A percentile compares a stretch with the other conserved stretches of the same genome.
These are phyloP conservation scores for Cyclina sinensis DNA, from an alignment of 1,140 invertebrate genomes.

Conservation along the genomic window DNA sequence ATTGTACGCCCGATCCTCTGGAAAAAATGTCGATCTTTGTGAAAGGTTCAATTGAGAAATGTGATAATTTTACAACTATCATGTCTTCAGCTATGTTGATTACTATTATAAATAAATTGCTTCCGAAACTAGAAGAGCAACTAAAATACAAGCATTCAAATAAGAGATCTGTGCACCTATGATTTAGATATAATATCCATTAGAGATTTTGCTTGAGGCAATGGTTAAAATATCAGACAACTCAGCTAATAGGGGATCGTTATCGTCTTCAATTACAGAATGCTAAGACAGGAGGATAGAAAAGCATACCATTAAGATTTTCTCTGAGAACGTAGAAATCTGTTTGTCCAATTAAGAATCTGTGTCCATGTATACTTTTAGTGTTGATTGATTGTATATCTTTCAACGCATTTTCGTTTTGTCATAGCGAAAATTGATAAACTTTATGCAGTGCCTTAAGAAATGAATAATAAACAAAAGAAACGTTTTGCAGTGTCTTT, in stretches of 20 bases:
- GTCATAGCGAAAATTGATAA: too few species aligned
- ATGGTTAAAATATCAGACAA: constrained; percentile 36
- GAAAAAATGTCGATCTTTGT: not conserved
- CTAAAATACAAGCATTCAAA: constrained; percentile 48
- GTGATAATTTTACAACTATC: constrained; percentile 61
- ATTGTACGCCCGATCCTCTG: constrained; percentile 30
- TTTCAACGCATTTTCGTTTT: too few species aligned
- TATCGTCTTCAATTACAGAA: constrained; percentile 16
- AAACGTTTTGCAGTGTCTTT: too few species aligned
- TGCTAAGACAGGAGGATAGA: not conserved
- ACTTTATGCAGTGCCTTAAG: too few species aligned
- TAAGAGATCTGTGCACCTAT: constrained; percentile 38
- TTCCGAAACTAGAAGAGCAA: constrained; percentile 55
- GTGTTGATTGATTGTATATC: too few species aligned
- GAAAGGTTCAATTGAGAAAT: constrained; percentile 46
- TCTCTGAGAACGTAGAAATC: not conserved
- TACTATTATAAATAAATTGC: constrained; percentile 56
- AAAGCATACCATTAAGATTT: not conserved
- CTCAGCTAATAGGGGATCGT: constrained; percentile 3
- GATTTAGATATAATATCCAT: constrained; percentile 64
- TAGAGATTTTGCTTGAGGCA: constrained; percentile 44
- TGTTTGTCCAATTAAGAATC: too few species aligned
- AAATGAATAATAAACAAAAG: too few species aligned
- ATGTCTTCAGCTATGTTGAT: constrained; percentile 50
- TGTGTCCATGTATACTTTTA: too few species aligned